phyloP scores from a whole-genome alignment of 2,113 vertebrate genomes.

The Microcebus ravelobensis region DNA sequence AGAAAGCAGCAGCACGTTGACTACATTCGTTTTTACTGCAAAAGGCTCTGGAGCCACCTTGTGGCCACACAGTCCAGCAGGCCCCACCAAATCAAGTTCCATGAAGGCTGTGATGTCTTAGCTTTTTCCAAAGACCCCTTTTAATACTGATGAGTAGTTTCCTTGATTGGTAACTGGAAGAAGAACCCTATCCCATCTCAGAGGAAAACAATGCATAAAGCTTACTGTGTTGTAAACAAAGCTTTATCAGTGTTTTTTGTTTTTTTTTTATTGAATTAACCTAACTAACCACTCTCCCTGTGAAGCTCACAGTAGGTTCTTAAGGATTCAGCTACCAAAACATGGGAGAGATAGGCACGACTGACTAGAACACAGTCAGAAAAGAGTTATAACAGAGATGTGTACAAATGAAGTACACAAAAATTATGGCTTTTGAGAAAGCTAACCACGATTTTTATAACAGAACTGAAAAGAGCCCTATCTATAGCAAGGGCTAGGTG shows the following conservation, averaged over 20 bases:
- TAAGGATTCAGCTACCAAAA: background rate
- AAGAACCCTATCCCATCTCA: background rate
- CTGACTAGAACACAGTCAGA: background rate
- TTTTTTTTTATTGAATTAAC: background rate
- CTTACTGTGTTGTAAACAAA: background rate
- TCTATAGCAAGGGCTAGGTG: background rate
- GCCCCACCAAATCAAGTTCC: background rate
- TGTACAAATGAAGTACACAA: background rate
- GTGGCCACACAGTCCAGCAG: background rate
- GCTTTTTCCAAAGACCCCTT: background rate
- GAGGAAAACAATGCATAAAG: background rate
- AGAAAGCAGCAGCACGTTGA: background rate
- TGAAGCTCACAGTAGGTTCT: background rate
- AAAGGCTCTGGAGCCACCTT: conserved; percentile 61
- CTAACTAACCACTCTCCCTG: background rate
- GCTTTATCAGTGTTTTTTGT: background rate
- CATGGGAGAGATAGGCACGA: background rate
- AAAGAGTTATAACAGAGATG: background rate
- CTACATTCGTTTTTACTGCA: background rate
- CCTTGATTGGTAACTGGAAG: background rate
- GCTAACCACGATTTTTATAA: background rate
- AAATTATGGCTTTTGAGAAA: background rate
- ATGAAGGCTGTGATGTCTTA: background rate
- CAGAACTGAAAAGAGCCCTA: background rate
- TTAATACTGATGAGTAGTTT: background rate